These are phyloP conservation scores for Caenorhabditis angaria DNA, from an alignment of 2,888 invertebrate genomes.

Conservation along the genomic window DNA sequence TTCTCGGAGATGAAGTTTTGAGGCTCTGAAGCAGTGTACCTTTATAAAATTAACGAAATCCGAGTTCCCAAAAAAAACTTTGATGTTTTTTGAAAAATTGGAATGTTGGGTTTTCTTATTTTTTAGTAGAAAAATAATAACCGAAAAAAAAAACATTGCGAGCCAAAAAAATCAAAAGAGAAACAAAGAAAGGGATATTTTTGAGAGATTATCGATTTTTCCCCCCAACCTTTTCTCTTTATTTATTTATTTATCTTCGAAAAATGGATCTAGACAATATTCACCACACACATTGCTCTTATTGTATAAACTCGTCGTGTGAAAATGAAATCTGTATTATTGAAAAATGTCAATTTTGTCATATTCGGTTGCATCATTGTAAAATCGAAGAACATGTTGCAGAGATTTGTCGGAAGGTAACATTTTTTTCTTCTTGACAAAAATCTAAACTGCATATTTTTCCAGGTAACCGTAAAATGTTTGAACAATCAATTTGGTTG, in stretches of 20 bases:
- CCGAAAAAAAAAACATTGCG: too few species aligned
- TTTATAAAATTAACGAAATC: too few species aligned
- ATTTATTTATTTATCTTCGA: not conserved
- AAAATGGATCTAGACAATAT: too few species aligned
- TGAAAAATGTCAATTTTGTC: conserved; percentile 21
- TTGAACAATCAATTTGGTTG: conserved; percentile 40
- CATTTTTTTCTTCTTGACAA: not conserved
- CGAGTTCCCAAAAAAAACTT: too few species aligned
- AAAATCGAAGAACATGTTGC: conserved; percentile 36
- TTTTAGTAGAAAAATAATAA: too few species aligned
- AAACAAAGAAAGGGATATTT: not conserved
- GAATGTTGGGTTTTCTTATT: too few species aligned
- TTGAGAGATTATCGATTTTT: not conserved
- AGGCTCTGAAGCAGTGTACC: too few species aligned
- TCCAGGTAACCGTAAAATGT: conserved; percentile 33
- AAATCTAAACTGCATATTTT: not conserved
- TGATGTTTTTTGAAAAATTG: too few species aligned
- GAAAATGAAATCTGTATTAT: conserved; percentile 3
- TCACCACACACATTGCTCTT: not conserved
- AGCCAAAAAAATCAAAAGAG: too few species aligned
- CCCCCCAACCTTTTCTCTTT: too few species aligned
- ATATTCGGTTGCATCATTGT: conserved; percentile 26
- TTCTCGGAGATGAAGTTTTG: too few species aligned
- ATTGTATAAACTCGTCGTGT: not conserved
- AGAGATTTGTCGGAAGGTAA: conserved; percentile 35